Base-by-base conservation (phyloP, 2,113 vertebrate species). In the Malurus cyaneus region DNA sequence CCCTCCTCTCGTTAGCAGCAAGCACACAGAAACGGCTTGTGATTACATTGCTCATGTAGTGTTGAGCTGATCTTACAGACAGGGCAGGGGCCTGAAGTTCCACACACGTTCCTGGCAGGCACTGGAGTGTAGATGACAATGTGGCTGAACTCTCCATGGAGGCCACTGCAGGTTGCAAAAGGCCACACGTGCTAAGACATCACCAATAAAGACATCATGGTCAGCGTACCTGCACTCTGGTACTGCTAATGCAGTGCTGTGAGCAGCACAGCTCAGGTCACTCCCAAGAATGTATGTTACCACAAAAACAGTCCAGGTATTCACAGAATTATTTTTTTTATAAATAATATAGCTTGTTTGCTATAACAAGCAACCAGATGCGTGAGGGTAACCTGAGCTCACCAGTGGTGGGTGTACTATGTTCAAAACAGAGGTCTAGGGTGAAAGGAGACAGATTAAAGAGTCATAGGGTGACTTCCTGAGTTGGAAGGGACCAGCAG, bases 181-280 rank as follows among this genome's bases (percentile, higher is more conserved):
- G 36, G 56, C 32, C n/a, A 32, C 14, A 2, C 1, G 20, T 62
- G 34, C 31, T 42, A 8, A 4, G 23, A 47, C 47, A 87, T 28
- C 26, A 47, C 42, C 6, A 66, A 8, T 23, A 65, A 69, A 57
- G 24, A 7, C 28, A 39, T 78, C 56, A 26, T 0, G 2, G 70
- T 9, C 42, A 80, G 29, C 0, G 0, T 14, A 57, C 0, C 2
- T 28, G 17, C 6, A 3, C 7, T 73, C 9, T 41, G 1, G 0
- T 31, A 31, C n/a, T 18, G 28, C 32, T 18, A 6, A 4, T 7
- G 32, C 81, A 65, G 56, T 23, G 64, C 17, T 61, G 46, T 6
- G 42, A 74, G 34, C 16, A 80, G 28, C 28, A 76, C 29, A 47
- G 32, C 62, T 71, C 10, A 26, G 23, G 13, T 62, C 28, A 80